Evolutionary conservation across 2,797 vertebrate species (phyloP), one percentile per base, ranked within the genome.

Genomic region (Eurystomus glaucurus): DNA sequence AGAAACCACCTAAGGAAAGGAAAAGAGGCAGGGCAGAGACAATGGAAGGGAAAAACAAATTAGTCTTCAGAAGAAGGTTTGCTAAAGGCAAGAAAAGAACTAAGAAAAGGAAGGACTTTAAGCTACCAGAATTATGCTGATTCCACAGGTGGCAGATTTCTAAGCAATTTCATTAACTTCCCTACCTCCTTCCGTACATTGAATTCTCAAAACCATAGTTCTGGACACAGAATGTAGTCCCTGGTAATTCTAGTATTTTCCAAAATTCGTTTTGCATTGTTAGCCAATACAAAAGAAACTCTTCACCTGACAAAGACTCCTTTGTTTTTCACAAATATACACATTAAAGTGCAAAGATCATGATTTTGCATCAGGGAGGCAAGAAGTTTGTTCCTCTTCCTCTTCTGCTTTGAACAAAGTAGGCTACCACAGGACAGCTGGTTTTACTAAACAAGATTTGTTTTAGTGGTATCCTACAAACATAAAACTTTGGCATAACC

Each of bases 1-100:
- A 94, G 97, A 97, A 83, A 99, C 98, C 51, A 98, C 98, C 99
- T 99, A 96, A 43, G 43, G 50, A 72, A 85, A 66, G 20, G 16
- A 46, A 91, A 22, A 41, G 7, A 31, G 6, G 2, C 4, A 1
- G 9, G 22, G 2, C 4, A 14, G 19, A 54, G 77, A 78, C 1
- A 4, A 54, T 78, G 76, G 50, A 80, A 68, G 28, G 14, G 25
- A 55, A 89, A 22, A 43, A 18, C 21, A 51, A 50, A 22, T 77
- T 11, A 71, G 19, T 39, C 43, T 74, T 93, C 45, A 60, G 57
- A 83, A 55, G 52, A 62, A 52, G 2, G 22, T 37, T n/a, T 82
- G 62, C 23, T n/a, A 33, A 79, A 86, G 39, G 46, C 39, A 85
- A 83, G 50, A 85, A 88, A 68, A 37, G 35, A 90, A 69, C 11